phyloP scores from a whole-genome alignment of 2,888 invertebrate species.

The Clistopyga incitator region DNA sequence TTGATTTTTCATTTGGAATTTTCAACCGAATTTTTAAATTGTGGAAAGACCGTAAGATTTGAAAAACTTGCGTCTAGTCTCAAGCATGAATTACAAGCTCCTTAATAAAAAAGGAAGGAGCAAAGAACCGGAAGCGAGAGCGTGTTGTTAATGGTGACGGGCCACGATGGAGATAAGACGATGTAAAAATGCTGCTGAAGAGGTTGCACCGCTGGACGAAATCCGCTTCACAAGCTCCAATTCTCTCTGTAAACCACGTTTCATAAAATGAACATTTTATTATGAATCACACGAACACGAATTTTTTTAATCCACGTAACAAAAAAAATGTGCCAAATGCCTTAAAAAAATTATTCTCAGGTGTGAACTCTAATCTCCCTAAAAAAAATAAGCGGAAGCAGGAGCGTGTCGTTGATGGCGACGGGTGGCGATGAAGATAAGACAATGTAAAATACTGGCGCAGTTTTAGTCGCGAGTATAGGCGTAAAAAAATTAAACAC shows the following conservation, averaged over 20 bases:
- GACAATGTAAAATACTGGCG: neutral
- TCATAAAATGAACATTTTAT: no score
- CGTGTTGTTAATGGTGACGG: neutral
- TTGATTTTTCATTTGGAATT: no score
- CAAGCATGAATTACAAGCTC: no score
- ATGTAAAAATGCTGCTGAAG: neutral
- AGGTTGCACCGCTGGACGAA: no score
- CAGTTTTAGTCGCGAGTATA: neutral
- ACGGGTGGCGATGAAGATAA: neutral
- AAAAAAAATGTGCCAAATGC: neutral
- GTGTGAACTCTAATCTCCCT: neutral
- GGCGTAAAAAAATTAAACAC: constrained; percentile 9
- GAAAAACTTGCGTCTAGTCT: no score
- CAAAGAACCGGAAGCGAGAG: neutral
- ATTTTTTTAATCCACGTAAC: no score
- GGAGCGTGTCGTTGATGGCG: neutral
- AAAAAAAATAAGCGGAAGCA: neutral
- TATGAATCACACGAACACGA: no score
- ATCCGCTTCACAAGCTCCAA: no score
- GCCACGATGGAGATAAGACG: neutral
- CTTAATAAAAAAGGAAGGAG: no score
- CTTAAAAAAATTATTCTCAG: neutral
- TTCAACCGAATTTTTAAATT: no score
- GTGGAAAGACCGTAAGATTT: no score
- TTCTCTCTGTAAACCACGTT: no score